Conservation (phyloP, 2,888 invertebrate species). For the Schrankia costaestrigalis region DNA sequence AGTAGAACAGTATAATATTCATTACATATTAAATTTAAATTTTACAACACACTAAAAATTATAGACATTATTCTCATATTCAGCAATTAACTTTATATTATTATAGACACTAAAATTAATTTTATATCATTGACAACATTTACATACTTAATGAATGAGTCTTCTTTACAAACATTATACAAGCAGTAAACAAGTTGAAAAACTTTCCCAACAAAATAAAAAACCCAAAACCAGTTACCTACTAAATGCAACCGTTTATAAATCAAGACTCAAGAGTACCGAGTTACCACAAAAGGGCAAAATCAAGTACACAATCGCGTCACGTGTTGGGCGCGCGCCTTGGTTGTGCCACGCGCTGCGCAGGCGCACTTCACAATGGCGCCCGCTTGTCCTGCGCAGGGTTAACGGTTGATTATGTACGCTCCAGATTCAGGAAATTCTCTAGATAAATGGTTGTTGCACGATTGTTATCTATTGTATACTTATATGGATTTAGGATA, state of each 20-base stretch:
- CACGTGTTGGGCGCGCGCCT: constrained; percentile 75
- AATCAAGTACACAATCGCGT: constrained; percentile 61
- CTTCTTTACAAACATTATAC: not conserved
- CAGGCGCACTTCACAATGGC: constrained; percentile 40
- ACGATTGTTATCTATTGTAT: constrained; percentile 55
- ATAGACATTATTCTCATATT: not conserved
- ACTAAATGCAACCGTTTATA: constrained; percentile 30
- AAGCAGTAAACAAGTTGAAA: constrained; percentile 1
- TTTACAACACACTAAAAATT: too few species aligned
- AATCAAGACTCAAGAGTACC: constrained; percentile 45
- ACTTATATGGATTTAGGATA: constrained; percentile 16
- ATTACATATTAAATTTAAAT: too few species aligned
- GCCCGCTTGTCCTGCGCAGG: constrained; percentile 58
- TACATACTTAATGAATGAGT: not conserved
- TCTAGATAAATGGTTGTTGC: constrained; percentile 52
- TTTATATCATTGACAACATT: too few species aligned
- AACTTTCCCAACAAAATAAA: too few species aligned
- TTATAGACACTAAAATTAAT: not conserved
- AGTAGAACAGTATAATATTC: too few species aligned
- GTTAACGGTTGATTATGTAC: constrained; percentile 77
- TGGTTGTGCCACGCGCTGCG: constrained; percentile 70
- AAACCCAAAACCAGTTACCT: constrained; percentile 20
- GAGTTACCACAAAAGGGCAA: constrained; percentile 67
- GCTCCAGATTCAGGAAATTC: constrained; percentile 75
- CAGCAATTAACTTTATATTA: not conserved